Base-by-base conservation (phyloP, 2,888 invertebrate species). In the Torymus tubicola region DNA sequence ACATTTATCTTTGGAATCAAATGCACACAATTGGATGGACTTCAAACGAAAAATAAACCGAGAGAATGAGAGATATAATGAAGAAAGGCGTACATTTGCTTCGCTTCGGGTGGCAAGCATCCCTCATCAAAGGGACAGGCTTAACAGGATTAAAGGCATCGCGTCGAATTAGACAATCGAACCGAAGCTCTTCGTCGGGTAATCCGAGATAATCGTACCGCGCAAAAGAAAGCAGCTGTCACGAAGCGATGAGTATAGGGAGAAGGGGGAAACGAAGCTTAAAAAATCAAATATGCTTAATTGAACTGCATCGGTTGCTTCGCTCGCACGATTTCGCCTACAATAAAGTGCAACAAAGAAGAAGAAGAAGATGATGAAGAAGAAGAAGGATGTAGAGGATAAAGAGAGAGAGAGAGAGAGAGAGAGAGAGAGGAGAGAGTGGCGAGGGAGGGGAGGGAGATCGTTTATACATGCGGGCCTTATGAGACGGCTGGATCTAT, bases 401-500 rank as follows among this genome's bases (percentile, higher is more conserved):
- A 21, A 21, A 21, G 21, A 31, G 58, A 61, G 31, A 58, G 12
- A 11, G n/a, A 8, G 24, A 14, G 16, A 31, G 58, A 55, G 50
- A 55, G 16, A 50, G 64, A 16, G 55, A 57, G 53, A 16, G 52
- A 80, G 61, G 42, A 70, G 67, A 58, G 63, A 60, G 65, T 42
- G 21, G 1, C 42, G 60, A 63, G 24, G 60, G 12, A 50, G 52
- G 70, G 50, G 31, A 67, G 58, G 80, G 69, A 68, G 65, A 42
- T 75, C 61, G 81, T 76, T 82, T 81, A 83, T 80, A 83, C 79
- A 84, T 81, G 80, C 78, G 82, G 84, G 73, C 83, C 84, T 85
- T 85, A 85, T 85, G 86, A 86, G 85, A 85, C 79, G 72, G 73
- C 68, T 83, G 84, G 84, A 86, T 88, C 88, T 88, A 87, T 87